Percentiles rank a stretch among this genome's conserved stretches.
These are phyloP conservation scores for Cosmorhoe ocellata DNA, from an alignment of 2,888 invertebrate genomes.

Conservation along the genomic window DNA sequence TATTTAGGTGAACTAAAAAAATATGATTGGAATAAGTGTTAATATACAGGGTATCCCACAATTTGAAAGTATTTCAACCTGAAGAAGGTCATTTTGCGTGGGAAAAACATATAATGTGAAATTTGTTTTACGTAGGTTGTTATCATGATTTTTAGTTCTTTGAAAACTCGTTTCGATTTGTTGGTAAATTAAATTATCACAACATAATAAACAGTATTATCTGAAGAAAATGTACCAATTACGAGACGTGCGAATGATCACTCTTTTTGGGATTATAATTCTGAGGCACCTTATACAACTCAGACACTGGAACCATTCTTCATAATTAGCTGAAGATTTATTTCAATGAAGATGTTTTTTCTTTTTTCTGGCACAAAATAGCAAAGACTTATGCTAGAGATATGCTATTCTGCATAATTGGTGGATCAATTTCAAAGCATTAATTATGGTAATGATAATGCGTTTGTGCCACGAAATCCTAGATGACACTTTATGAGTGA, in stretches of 20 bases:
- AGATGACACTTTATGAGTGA: no score
- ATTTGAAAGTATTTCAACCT: no score
- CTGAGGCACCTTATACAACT: slow-evolving; percentile 10
- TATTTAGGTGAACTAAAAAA: slow-evolving; percentile 58
- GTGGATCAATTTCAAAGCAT: background rate
- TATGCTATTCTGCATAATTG: background rate
- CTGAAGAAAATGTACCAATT: no score
- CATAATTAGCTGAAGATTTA: slow-evolving; percentile 44
- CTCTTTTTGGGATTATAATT: background rate
- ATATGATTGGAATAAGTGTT: slow-evolving; percentile 45
- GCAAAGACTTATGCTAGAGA: background rate
- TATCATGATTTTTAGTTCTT: no score
- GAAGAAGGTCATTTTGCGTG: no score
- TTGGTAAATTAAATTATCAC: no score
- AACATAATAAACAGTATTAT: no score
- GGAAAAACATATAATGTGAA: no score
- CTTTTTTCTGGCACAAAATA: slow-evolving; percentile 4
- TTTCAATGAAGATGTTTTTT: slow-evolving; percentile 24
- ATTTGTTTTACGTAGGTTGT: no score
- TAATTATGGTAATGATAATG: background rate
- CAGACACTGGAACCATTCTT: slow-evolving; percentile 36
- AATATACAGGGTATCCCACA: slow-evolving; percentile 1
- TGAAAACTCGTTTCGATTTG: no score
- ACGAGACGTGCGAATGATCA: no score
- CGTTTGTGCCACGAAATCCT: no score